Evolutionary conservation across 2,797 vertebrate genomes (phyloP).

Genomic region (Lemur catta): DNA sequence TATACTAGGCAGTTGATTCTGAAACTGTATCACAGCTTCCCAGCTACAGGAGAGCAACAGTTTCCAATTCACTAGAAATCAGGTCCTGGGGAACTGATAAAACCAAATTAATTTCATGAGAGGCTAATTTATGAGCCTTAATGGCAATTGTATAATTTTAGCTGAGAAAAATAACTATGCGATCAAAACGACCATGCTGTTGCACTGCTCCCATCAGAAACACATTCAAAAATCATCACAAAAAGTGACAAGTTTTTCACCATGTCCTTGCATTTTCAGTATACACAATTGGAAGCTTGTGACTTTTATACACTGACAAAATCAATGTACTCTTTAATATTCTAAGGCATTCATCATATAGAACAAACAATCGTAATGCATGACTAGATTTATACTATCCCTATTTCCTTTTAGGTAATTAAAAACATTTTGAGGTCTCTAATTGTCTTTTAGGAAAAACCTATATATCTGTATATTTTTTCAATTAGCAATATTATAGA

Average conservation of each 20-base stretch:
- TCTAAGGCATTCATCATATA: neutral
- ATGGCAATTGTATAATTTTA: slow-evolving; percentile 18
- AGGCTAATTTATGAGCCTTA: slow-evolving; percentile 33
- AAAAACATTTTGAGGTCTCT: neutral
- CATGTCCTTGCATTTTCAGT: neutral
- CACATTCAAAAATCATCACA: neutral
- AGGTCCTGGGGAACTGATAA: neutral
- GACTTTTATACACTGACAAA: neutral
- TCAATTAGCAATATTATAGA: neutral
- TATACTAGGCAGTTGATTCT: neutral
- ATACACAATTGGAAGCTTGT: neutral
- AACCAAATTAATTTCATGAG: slow-evolving; percentile 49
- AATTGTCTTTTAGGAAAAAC: neutral
- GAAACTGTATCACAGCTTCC: neutral
- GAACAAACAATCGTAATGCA: neutral
- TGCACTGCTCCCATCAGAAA: neutral
- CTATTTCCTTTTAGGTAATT: neutral
- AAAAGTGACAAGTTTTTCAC: neutral
- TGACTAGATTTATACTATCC: neutral
- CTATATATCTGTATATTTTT: neutral
- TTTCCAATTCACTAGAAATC: slow-evolving; percentile 39
- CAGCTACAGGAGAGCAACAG: neutral
- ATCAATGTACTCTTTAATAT: neutral
- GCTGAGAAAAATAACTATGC: slow-evolving; percentile 11
- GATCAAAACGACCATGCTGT: neutral